Conservation (phyloP, 2,797 vertebrate genomes). For the Lepidocolaptes lacrymiger region DNA sequence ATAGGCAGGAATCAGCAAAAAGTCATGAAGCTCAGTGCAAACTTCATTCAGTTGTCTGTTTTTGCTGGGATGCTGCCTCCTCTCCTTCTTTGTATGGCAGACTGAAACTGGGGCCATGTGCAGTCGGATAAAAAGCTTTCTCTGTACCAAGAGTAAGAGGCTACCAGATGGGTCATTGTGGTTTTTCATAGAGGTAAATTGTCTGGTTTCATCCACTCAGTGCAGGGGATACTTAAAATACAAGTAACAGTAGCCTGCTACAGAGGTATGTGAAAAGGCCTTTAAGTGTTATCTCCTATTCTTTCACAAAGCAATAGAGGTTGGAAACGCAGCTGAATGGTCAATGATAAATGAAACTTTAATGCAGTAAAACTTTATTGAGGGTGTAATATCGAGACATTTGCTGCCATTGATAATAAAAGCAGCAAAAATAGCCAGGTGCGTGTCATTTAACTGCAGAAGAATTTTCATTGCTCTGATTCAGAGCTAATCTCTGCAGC, state of each 20-base stretch:
- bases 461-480: conserved; percentile 17
- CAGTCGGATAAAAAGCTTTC: background rate
- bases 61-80: background rate
- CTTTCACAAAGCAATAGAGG: background rate
- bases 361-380: conserved; percentile 33
- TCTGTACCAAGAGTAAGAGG: background rate
- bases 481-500: conserved; percentile 5
- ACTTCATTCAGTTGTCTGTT: background rate
- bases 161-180: rapidly evolving
- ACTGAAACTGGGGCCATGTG: background rate
- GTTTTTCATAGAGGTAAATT: background rate
- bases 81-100: background rate
- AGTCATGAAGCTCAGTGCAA: background rate
- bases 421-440: background rate
- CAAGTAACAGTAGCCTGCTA: background rate
- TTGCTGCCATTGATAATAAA: background rate
- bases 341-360: rapidly evolving
- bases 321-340: background rate
- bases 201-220: background rate
- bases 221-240: background rate
- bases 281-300: background rate
- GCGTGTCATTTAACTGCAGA: background rate
- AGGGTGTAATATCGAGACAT: background rate
- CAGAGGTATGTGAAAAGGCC: background rate
- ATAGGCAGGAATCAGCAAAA: background rate